Evolutionary conservation across 2,113 vertebrate genomes (phyloP).

Genomic region (Epinephelus lanceolatus): DNA sequence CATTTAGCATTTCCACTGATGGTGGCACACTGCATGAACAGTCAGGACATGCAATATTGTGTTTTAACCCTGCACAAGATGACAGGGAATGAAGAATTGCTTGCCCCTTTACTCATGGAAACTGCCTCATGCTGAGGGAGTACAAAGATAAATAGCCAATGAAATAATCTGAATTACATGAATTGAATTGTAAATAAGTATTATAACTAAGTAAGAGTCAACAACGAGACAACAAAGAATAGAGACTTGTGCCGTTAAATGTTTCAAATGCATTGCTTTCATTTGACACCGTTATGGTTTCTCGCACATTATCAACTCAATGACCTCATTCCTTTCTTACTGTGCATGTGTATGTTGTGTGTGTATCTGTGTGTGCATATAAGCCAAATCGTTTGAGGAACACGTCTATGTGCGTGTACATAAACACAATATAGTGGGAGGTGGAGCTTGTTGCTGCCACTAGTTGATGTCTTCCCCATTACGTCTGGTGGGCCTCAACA

Average conservation of each 20-base stretch:
- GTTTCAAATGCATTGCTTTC: conserved; percentile 9
- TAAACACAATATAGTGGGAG: conserved; percentile 36
- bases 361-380: neutral
- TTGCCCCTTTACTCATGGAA: neutral
- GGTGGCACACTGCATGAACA: neutral
- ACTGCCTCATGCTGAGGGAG: neutral
- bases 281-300: conserved; percentile 21
- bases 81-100: neutral
- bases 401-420: conserved; percentile 13
- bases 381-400: neutral
- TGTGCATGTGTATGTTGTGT: neutral
- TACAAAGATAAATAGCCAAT: neutral
- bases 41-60: neutral
- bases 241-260: neutral
- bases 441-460: conserved; percentile 45
- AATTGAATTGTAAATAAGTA: too few relatives aligned
- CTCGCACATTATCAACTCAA: conserved; percentile 14
- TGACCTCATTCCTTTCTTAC: neutral
- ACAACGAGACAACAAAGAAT: neutral
- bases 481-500: conserved; percentile 78
- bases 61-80: neutral
- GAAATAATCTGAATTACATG: neutral
- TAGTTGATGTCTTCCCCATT: conserved; percentile 45
- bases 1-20: neutral
- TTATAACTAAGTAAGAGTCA: neutral